Evolutionary conservation across 1,140 invertebrate genomes (phyloP).

Genomic region (Drosophila bocki): DNA sequence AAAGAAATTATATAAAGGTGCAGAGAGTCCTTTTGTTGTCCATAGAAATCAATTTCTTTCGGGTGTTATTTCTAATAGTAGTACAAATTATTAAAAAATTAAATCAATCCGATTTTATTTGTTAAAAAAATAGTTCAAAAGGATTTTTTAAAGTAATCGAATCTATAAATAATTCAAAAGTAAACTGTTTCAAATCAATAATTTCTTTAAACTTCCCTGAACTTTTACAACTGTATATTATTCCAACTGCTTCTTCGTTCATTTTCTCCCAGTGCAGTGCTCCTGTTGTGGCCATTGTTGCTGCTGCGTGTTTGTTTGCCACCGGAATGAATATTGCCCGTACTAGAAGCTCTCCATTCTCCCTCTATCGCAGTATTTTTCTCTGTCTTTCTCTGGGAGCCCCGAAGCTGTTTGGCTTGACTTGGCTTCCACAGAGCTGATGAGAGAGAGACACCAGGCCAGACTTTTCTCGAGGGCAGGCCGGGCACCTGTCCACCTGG

Average conservation of each 20-base stretch:
- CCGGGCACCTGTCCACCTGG: slow-evolving; percentile 46
- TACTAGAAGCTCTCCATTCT: slow-evolving; percentile 31
- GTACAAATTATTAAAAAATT: background rate
- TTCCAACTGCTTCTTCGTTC: rapidly evolving
- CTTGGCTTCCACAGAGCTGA: slow-evolving; percentile 53
- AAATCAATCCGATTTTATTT: no score
- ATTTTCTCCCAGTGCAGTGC: slow-evolving; percentile 9
- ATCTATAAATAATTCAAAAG: no score
- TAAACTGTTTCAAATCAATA: no score
- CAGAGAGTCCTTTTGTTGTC: background rate
- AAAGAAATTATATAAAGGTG: background rate
- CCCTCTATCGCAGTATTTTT: slow-evolving; percentile 10
- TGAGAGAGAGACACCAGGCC: slow-evolving; percentile 27
- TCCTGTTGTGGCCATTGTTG: slow-evolving; percentile 54
- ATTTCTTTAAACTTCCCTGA: no score
- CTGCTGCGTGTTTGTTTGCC: slow-evolving; percentile 79
- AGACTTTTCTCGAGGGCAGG: slow-evolving; percentile 26
- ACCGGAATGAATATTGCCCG: slow-evolving; percentile 80
- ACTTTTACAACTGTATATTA: no score
- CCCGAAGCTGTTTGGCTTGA: slow-evolving; percentile 75
- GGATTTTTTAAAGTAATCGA: no score
- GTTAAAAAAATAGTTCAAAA: background rate
- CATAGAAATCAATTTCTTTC: background rate
- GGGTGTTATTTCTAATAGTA: background rate
- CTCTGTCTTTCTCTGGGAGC: slow-evolving; percentile 26